These are phyloP conservation scores for Pecten maximus DNA, from an alignment of 2,888 invertebrate species.

Conservation along the genomic window DNA sequence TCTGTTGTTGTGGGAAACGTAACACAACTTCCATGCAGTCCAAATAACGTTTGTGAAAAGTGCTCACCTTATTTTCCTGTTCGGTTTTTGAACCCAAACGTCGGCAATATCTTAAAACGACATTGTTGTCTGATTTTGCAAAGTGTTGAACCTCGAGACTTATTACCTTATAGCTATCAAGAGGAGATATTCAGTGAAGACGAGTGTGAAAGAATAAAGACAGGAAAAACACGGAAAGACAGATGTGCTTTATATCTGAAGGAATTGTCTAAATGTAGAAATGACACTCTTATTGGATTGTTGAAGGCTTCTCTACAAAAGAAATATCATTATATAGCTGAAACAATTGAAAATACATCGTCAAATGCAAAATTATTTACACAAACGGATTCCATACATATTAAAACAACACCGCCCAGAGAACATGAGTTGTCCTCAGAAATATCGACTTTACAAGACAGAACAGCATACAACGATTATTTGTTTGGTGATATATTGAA, in stretches of 20 bases:
- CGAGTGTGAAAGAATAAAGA: conserved; percentile 55
- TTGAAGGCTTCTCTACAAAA: conserved; percentile 54
- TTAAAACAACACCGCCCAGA: not conserved
- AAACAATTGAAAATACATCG: not conserved
- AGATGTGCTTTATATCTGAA: conserved; percentile 55
- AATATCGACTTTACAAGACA: not conserved
- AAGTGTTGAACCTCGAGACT: conserved; percentile 61
- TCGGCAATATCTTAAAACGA: conserved; percentile 39
- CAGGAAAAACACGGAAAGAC: conserved; percentile 52
- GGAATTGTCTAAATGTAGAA: conserved; percentile 40
- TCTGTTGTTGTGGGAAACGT: not conserved
- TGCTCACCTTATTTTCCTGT: conserved; percentile 22
- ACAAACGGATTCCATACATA: not conserved
- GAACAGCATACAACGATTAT: not conserved
- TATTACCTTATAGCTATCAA: conserved; percentile 59
- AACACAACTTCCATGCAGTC: not conserved
- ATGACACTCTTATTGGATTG: not conserved
- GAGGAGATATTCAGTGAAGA: conserved; percentile 55
- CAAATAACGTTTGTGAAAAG: not conserved
- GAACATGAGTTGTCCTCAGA: not conserved
- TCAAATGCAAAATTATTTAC: not conserved
- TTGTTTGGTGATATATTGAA: not conserved
- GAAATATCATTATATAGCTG: conserved; percentile 58
- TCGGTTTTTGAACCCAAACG: not conserved
- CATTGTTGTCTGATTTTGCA: conserved; percentile 57